Evolutionary conservation across 2,888 invertebrate species (phyloP).

Genomic region (Epistrophe eligans): DNA sequence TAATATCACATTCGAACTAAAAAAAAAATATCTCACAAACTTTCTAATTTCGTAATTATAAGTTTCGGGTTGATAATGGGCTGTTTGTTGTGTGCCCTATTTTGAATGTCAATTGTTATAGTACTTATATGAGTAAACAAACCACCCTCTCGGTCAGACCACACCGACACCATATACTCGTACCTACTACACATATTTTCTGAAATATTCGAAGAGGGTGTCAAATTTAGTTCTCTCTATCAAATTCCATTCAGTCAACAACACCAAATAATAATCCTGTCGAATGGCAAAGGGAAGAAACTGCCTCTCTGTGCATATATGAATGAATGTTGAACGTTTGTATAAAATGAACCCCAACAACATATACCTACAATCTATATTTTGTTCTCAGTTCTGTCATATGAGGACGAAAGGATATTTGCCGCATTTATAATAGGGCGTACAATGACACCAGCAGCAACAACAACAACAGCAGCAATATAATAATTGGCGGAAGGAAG

Average conservation of each 20-base stretch:
- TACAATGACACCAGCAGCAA: slow-evolving; percentile 52
- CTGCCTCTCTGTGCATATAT: slow-evolving; percentile 1
- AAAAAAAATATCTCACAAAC: slow-evolving; percentile 18
- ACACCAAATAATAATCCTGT: slow-evolving; percentile 55
- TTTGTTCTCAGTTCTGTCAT: slow-evolving; percentile 32
- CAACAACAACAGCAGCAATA: slow-evolving; percentile 45
- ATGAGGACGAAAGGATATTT: slow-evolving; percentile 55
- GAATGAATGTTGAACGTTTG: neutral
- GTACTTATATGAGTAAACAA: slow-evolving; percentile 58
- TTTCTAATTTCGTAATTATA: slow-evolving; percentile 61
- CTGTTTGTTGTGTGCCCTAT: slow-evolving; percentile 44
- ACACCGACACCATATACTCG: slow-evolving; percentile 33
- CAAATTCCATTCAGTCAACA: slow-evolving; percentile 70
- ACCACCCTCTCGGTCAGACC: slow-evolving; percentile 60
- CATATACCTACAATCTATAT: neutral
- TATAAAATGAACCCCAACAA: slow-evolving; percentile 4
- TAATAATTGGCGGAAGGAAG: slow-evolving; percentile 73
- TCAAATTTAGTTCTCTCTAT: slow-evolving; percentile 74
- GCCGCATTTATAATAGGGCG: slow-evolving; percentile 66
- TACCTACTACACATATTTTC: slow-evolving; percentile 27
- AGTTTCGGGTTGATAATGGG: slow-evolving; percentile 38
- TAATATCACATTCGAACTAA: neutral
- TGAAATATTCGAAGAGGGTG: slow-evolving; percentile 50
- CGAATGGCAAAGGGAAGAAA: slow-evolving; percentile 60
- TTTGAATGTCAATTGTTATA: slow-evolving; percentile 64